Conservation (phyloP, 2,113 vertebrate species). For the Stercorarius parasiticus region DNA sequence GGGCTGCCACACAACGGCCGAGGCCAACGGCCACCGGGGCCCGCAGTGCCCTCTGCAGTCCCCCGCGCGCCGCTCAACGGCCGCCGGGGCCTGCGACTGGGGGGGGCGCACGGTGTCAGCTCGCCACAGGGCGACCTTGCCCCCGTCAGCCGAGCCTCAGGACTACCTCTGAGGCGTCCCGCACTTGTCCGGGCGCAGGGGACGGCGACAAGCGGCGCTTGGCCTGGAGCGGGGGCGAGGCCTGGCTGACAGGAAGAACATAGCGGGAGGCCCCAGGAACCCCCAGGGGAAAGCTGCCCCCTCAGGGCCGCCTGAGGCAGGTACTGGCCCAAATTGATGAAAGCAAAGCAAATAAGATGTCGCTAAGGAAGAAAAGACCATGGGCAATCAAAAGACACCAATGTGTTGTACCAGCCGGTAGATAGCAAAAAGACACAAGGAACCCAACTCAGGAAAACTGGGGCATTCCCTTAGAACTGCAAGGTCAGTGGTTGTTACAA, state of each 20-base stretch:
- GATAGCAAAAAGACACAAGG: not conserved
- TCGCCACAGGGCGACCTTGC: not conserved
- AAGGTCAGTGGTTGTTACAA: not conserved
- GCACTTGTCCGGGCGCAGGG: fast-evolving
- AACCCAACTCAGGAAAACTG: not conserved
- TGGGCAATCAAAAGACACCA: not conserved
- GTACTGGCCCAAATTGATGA: not conserved
- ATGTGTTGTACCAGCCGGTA: not conserved
- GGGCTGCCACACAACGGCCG: not conserved
- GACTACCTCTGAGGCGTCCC: not conserved
- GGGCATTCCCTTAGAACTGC: not conserved
- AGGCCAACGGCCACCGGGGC: not conserved
- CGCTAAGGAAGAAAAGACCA: not conserved
- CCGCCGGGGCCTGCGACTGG: no score
- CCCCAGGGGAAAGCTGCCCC: fast-evolving
- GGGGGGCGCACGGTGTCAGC: fast-evolving
- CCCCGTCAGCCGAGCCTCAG: fast-evolving
- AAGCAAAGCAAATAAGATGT: not conserved
- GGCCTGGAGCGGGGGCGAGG: not conserved
- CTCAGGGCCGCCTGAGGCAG: not conserved
- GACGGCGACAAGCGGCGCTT: fast-evolving
- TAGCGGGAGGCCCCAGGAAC: not conserved
- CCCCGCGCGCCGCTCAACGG: not conserved
- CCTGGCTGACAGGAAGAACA: not conserved
- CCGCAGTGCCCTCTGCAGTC: fast-evolving